phyloP scores from a whole-genome alignment of 2,113 vertebrate species.

The Ornithorhynchus anatinus region DNA sequence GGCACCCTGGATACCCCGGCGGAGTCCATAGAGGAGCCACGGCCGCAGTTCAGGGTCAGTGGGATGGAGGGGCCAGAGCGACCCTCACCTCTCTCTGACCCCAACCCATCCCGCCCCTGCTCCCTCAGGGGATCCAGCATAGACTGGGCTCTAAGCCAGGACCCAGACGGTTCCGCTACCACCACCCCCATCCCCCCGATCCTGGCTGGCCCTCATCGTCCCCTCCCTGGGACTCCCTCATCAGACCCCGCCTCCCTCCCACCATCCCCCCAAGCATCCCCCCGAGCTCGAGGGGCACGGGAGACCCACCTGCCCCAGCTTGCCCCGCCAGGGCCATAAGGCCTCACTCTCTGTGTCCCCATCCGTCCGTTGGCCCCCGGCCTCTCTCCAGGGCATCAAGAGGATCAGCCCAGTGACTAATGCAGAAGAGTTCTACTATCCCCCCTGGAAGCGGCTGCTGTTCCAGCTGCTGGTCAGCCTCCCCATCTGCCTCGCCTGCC shows the following conservation, averaged over 20 bases:
- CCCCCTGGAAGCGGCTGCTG: constrained; percentile 89
- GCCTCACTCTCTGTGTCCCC: no score
- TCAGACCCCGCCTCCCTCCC: constrained; percentile 77
- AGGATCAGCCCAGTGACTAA: constrained; percentile 91
- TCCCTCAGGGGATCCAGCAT: not conserved
- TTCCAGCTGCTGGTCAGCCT: constrained; percentile 94
- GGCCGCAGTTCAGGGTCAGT: constrained; percentile 72
- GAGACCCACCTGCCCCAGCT: no score
- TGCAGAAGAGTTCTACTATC: constrained; percentile 93
- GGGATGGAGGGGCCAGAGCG: not conserved
- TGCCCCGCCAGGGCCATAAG: no score
- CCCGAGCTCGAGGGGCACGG: no score
- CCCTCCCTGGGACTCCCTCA: constrained; percentile 76
- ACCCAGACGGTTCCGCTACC: not conserved
- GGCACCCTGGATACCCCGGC: constrained; percentile 88
- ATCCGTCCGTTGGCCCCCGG: no score
- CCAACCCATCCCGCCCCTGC: not conserved
- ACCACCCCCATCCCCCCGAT: not conserved
- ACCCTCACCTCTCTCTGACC: no score
- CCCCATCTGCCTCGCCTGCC: constrained; percentile 89
- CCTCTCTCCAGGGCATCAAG: constrained; percentile 78
- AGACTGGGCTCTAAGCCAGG: not conserved
- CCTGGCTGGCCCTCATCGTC: constrained; percentile 76
- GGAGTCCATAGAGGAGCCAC: constrained; percentile 90
- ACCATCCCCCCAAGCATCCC: constrained; percentile 69